phyloP scores from a whole-genome alignment of 2,888 invertebrate species.

The Eueremaeus valkanovi region DNA sequence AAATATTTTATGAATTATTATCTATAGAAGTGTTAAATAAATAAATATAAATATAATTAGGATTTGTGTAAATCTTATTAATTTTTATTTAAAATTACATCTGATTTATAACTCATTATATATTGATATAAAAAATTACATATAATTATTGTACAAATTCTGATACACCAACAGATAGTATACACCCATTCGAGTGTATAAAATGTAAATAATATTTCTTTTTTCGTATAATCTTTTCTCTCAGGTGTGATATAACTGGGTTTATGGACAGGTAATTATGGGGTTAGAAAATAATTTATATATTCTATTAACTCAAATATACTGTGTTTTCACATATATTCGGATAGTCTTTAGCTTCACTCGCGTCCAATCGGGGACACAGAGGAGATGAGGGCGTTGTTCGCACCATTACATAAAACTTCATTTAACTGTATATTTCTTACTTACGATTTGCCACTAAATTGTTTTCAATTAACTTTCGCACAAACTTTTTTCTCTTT shows the following conservation, averaged over 20 bases:
- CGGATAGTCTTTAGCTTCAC: no score
- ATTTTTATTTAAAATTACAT: background rate
- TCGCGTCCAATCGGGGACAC: no score
- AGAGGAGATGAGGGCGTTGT: slow-evolving; percentile 8
- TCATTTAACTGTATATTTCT: background rate
- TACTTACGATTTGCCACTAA: background rate
- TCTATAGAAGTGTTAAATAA: no score
- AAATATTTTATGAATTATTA: no score
- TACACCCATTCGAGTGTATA: background rate
- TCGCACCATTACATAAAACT: background rate
- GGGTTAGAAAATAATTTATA: slow-evolving; percentile 1
- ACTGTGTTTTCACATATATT: slow-evolving; percentile 1
- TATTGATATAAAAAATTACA: slow-evolving; percentile 16
- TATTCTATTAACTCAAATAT: background rate
- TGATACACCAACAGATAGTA: background rate
- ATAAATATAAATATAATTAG: no score
- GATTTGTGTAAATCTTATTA: background rate
- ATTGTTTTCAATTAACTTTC: background rate
- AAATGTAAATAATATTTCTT: slow-evolving; percentile 10
- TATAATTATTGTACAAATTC: slow-evolving; percentile 10
- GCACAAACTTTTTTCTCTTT: background rate
- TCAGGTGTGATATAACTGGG: background rate
- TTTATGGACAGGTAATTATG: slow-evolving; percentile 4
- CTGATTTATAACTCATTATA: background rate
- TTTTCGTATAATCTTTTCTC: background rate